A percentile compares a stretch with the other conserved stretches of the same genome.
phyloP scores from a whole-genome alignment of 2,797 vertebrate species.

The Pseudochaenichthys georgianus region DNA sequence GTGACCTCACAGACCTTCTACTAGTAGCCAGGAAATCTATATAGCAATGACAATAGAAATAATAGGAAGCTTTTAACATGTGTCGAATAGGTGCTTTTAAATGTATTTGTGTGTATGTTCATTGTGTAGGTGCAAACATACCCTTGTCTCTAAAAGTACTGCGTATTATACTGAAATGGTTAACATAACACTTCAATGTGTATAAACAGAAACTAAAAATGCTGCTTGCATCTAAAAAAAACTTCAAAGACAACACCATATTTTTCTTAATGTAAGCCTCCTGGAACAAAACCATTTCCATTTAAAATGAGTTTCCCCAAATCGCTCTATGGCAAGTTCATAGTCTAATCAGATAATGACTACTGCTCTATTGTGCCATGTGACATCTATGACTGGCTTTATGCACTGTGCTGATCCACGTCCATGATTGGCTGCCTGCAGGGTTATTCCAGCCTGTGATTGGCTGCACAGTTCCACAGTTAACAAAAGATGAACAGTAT shows the following conservation, averaged over 20 bases:
- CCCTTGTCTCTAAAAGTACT: background rate
- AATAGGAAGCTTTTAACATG: background rate
- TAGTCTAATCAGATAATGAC: slow-evolving; percentile 57
- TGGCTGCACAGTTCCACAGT: slow-evolving; percentile 32
- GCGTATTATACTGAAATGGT: background rate
- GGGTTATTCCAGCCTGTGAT: slow-evolving; percentile 49
- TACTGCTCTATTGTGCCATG: slow-evolving; percentile 33
- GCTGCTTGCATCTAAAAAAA: slow-evolving; percentile 8
- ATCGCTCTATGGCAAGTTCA: slow-evolving; percentile 33
- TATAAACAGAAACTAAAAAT: slow-evolving; percentile 1
- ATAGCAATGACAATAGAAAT: background rate
- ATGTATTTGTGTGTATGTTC: background rate
- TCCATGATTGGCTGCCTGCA: slow-evolving; percentile 42
- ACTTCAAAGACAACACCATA: background rate
- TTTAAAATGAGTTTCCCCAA: slow-evolving; percentile 31
- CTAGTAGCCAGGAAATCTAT: slow-evolving; percentile 1
- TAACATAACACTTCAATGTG: background rate
- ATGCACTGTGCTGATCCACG: slow-evolving; percentile 36
- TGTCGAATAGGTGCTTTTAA: background rate
- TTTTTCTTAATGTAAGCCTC: slow-evolving; percentile 1
- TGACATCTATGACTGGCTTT: slow-evolving; percentile 31
- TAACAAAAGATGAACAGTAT: slow-evolving; percentile 18
- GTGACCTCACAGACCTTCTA: slow-evolving; percentile 19
- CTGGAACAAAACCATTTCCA: slow-evolving; percentile 23
- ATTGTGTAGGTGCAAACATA: background rate